Conservation (phyloP, 2,888 invertebrate species). For the Eurois occulta region DNA sequence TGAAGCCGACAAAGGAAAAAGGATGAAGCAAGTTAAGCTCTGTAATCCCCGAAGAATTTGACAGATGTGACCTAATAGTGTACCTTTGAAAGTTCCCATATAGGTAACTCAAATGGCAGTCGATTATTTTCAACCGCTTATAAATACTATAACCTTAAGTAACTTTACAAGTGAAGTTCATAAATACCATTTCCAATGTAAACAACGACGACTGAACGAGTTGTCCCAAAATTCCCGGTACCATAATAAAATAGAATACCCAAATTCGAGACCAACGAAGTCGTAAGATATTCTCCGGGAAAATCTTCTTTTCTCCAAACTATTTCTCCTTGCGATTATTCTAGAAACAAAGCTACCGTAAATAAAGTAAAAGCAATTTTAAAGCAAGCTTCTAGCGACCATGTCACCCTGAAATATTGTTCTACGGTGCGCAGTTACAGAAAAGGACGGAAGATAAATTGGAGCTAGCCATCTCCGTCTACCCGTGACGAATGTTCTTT, state of each 20-base stretch:
- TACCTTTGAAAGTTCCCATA: neutral
- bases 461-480: conserved; percentile 62
- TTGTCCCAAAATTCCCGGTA: conserved; percentile 13
- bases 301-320: conserved; percentile 17
- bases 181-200: conserved; percentile 22
- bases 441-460: conserved; percentile 77
- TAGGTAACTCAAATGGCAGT: neutral
- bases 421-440: conserved; percentile 67
- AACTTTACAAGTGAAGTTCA: conserved; percentile 19
- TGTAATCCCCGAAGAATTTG: neutral
- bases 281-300: conserved; percentile 25
- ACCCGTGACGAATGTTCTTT: conserved; percentile 56
- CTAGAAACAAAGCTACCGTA: conserved; percentile 51
- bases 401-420: conserved; percentile 73
- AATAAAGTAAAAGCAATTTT: conserved; percentile 64
- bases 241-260: conserved; percentile 36
- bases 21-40: neutral
- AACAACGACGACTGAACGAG: conserved; percentile 7
- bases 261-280: conserved; percentile 18
- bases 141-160: conserved; percentile 1
- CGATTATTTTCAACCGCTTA: neutral
- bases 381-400: conserved; percentile 60
- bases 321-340: conserved; percentile 35
- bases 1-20: neutral
- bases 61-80: neutral